Evolutionary conservation across 2,797 vertebrate genomes (phyloP).

Genomic region (Catharus ustulatus): DNA sequence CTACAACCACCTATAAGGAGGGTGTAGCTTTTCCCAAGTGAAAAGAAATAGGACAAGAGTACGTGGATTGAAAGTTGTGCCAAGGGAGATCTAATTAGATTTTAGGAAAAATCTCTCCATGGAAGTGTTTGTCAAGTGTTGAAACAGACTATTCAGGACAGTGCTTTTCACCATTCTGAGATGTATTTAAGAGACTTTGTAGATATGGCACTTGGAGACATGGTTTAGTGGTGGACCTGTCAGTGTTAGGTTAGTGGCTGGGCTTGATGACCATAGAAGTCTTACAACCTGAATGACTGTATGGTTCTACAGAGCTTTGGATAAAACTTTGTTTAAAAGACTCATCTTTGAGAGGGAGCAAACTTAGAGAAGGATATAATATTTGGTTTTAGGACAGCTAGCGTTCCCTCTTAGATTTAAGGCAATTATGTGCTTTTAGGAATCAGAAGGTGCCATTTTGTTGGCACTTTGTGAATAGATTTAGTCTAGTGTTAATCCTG

Average conservation of each 20-base stretch:
- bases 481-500: neutral
- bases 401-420: neutral
- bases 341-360: neutral
- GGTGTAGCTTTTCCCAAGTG: neutral
- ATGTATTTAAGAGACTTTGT: neutral
- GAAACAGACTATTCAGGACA: neutral
- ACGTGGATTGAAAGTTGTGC: no score
- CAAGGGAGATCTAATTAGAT: neutral
- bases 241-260: neutral
- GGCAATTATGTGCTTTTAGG: neutral
- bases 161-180: neutral
- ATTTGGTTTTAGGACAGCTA: neutral
- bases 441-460: neutral
- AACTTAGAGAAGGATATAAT: neutral
- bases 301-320: neutral
- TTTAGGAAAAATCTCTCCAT: neutral
- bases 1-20: neutral
- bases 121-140: neutral
- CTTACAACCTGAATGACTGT: neutral
- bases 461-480: neutral
- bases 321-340: neutral
- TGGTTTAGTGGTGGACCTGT: neutral
- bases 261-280: neutral
- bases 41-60: neutral
- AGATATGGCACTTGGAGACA: neutral